A percentile compares a stretch with the other conserved stretches of the same genome.
phyloP scores from a whole-genome alignment of 1,140 invertebrate species.

The Apis mellifera region Amel_HAv3.1 CM009931.2:14900501-14901000 shows the following conservation, averaged over 20 bases:
- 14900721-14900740: conserved; percentile 24
- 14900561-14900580: conserved; percentile 47
- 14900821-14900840: background rate
- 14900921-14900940: conserved; percentile 34
- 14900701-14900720: conserved; percentile 20
- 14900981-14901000: conserved; percentile 13
- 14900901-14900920: conserved; percentile 22
- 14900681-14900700: conserved; percentile 34
- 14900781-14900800: background rate
- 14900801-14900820: conserved; percentile 5
- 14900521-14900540: background rate
- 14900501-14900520: conserved; percentile 37
- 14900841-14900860: background rate
- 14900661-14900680: conserved; percentile 50
- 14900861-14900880: conserved; percentile 8
- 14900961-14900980: background rate
- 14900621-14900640: conserved; percentile 49
- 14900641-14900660: conserved; percentile 53
- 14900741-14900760: conserved; percentile 22
- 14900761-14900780: background rate
- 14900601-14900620: conserved; percentile 40
- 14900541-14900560: conserved; percentile 33
- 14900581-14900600: conserved; percentile 37
- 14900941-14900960: background rate
- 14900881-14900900: conserved; percentile 44